These are phyloP conservation scores for Drosophila ercepeae DNA, from an alignment of 1,140 invertebrate species.

Conservation along the genomic window DNA sequence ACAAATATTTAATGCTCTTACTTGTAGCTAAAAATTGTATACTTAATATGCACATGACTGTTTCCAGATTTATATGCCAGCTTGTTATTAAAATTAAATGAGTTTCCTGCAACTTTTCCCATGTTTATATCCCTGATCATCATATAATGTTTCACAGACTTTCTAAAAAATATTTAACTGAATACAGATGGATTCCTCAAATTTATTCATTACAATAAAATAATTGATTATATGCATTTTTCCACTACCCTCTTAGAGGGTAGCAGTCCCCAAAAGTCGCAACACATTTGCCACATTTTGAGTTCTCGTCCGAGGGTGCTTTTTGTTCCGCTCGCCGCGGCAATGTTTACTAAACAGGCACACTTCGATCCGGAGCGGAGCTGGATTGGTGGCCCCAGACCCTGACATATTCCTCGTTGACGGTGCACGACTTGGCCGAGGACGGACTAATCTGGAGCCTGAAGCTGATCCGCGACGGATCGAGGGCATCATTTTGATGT, in stretches of 20 bases:
- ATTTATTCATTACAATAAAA: not conserved
- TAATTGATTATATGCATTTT: not conserved
- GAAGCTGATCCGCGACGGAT: conserved; percentile 55
- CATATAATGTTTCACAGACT: not conserved
- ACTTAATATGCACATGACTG: too few relatives aligned
- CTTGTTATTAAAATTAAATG: not conserved
- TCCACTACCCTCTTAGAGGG: not conserved
- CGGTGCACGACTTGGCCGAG: conserved; percentile 67
- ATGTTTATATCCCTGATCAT: not conserved
- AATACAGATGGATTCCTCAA: too few relatives aligned
- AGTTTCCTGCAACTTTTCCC: not conserved
- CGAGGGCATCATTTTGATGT: conserved; percentile 81
- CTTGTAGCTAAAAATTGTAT: not conserved
- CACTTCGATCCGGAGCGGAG: conserved; percentile 67
- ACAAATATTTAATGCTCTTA: not conserved
- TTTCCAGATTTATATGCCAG: too few relatives aligned
- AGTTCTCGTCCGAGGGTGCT: conserved; percentile 68
- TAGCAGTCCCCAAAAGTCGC: conserved; percentile 24
- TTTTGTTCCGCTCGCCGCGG: conserved; percentile 31
- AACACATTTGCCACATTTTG: conserved; percentile 71
- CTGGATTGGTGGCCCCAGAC: conserved; percentile 45
- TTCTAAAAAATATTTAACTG: too few relatives aligned
- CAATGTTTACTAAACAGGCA: conserved; percentile 77
- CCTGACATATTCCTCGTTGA: conserved; percentile 81
- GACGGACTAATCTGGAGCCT: conserved; percentile 9